Evolutionary conservation across 2,888 invertebrate species (phyloP).

Genomic region (Aleiodes leptofemur): DNA sequence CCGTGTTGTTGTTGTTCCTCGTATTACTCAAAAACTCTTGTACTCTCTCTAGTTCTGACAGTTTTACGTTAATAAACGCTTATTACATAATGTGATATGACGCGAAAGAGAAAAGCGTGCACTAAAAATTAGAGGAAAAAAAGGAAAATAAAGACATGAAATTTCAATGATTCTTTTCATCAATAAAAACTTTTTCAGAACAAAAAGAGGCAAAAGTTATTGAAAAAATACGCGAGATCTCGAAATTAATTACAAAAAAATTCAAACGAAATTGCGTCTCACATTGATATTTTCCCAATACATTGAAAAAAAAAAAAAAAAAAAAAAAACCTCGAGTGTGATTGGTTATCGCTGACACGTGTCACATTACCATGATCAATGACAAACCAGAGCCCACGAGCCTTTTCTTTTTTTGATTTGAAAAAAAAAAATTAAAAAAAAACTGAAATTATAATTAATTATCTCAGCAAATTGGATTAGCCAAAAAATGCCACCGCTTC

Average conservation of each 20-base stretch:
- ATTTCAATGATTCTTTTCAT: background rate
- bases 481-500: conserved; percentile 45
- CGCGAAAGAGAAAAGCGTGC: no score
- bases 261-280: conserved; percentile 3
- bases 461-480: conserved; percentile 42
- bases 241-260: conserved; percentile 41
- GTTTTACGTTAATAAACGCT: no score
- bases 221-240: conserved; percentile 22
- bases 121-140: background rate
- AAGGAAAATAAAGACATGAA: no score
- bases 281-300: conserved; percentile 18
- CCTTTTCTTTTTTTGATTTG: conserved; percentile 57
- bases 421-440: conserved; percentile 42
- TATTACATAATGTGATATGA: no score
- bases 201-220: conserved; percentile 20
- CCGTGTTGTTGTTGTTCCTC: conserved; percentile 8
- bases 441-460: conserved; percentile 16
- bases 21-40: conserved; percentile 10
- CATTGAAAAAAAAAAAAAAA: conserved; percentile 49
- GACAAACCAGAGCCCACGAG: conserved; percentile 76
- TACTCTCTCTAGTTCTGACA: no score
- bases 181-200: no score
- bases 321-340: conserved; percentile 48
- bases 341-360: conserved; percentile 54
- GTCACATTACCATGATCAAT: conserved; percentile 70